A percentile compares a stretch with the other conserved stretches of the same genome.
Evolutionary conservation across 2,888 invertebrate species (phyloP).

Genomic region (Agrochola lychnidis): DNA sequence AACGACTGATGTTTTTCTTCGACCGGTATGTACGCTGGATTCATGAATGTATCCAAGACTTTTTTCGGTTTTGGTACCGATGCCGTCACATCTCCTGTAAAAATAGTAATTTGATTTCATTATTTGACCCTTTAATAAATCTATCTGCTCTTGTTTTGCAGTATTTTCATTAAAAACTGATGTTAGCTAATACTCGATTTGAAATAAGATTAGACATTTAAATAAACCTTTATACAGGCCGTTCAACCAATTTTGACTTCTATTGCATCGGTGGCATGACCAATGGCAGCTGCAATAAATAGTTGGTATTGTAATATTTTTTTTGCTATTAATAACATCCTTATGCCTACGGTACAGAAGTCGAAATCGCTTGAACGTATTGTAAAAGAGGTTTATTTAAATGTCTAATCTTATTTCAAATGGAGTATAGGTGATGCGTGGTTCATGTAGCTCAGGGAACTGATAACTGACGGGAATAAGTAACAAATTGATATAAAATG

Average conservation of each 20-base stretch:
- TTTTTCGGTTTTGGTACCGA: conserved; percentile 79
- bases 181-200: neutral
- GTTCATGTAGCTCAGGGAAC: neutral
- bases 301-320: too few relatives aligned
- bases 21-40: conserved; percentile 79
- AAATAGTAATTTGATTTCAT: neutral
- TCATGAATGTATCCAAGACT: conserved; percentile 83
- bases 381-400: too few relatives aligned
- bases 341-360: too few relatives aligned
- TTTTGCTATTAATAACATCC: too few relatives aligned
- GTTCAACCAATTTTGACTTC: too few relatives aligned
- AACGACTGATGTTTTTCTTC: conserved; percentile 85
- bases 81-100: conserved; percentile 75
- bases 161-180: neutral
- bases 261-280: too few relatives aligned
- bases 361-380: too few relatives aligned
- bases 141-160: neutral
- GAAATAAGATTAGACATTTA: too few relatives aligned
- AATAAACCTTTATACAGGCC: too few relatives aligned
- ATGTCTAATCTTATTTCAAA: too few relatives aligned
- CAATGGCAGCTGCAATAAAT: too few relatives aligned
- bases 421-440: neutral
- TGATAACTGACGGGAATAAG: neutral
- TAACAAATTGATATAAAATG: neutral
- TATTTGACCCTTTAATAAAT: neutral